Evolutionary conservation across 2,888 invertebrate species (phyloP).

Genomic region (Meteorus colon): DNA sequence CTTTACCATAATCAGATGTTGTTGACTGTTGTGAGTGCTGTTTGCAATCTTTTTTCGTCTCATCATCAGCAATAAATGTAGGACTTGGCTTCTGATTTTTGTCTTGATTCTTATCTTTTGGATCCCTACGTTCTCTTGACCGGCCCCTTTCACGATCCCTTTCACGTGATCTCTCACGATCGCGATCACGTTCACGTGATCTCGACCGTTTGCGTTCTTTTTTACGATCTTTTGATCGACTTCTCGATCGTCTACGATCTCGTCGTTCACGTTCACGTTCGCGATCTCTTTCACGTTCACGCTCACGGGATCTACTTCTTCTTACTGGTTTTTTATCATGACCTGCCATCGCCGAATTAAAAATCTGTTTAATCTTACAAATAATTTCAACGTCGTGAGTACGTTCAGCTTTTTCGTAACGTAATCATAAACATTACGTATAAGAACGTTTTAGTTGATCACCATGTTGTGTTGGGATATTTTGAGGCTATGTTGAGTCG

Average conservation of each 20-base stretch:
- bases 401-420: neutral
- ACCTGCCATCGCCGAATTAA: neutral
- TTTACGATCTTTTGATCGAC: conserved; percentile 63
- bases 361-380: conserved; percentile 39
- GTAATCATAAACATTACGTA: neutral
- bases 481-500: neutral
- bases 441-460: neutral
- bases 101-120: conserved; percentile 61
- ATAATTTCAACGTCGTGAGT: neutral
- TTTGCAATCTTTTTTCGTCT: conserved; percentile 54
- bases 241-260: conserved; percentile 63
- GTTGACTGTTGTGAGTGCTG: conserved; percentile 67
- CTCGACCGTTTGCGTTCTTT: conserved; percentile 52
- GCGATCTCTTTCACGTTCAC: conserved; percentile 68
- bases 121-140: conserved; percentile 62
- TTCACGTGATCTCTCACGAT: conserved; percentile 68
- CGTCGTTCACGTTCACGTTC: conserved; percentile 70
- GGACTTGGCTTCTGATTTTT: conserved; percentile 71
- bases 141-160: conserved; percentile 68
- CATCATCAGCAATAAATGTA: conserved; percentile 57
- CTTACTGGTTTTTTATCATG: conserved; percentile 28
- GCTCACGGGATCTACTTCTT: conserved; percentile 57
- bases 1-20: conserved; percentile 65
- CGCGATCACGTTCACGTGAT: conserved; percentile 68
- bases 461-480: neutral